phyloP scores from a whole-genome alignment of 2,113 vertebrate species.

The Symphodus melops region DNA sequence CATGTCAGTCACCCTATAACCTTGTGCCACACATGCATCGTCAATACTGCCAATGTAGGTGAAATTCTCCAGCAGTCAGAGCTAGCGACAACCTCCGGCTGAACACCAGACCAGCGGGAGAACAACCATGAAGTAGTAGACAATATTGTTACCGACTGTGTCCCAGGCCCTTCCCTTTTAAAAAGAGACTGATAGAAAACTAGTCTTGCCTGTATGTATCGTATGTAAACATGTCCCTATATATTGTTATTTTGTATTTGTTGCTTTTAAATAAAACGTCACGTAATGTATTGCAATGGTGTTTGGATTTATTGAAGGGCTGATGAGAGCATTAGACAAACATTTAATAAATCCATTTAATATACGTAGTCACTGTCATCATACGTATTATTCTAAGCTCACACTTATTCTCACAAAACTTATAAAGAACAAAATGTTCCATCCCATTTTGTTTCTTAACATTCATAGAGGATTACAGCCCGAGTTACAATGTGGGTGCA shows the following conservation, averaged over 20 bases:
- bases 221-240: slow-evolving; percentile 77
- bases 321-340: background rate
- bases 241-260: slow-evolving; percentile 85
- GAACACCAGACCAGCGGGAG: slow-evolving; percentile 68
- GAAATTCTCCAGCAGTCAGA: slow-evolving; percentile 58
- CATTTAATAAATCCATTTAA: slow-evolving; percentile 29
- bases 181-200: slow-evolving; percentile 71
- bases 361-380: background rate
- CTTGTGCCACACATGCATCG: slow-evolving; percentile 73
- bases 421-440: slow-evolving; percentile 40
- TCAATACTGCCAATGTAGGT: slow-evolving; percentile 75
- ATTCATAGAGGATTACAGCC: background rate
- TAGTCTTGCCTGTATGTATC: slow-evolving; percentile 80
- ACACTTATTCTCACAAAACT: slow-evolving; percentile 5
- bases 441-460: slow-evolving; percentile 4
- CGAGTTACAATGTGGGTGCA: slow-evolving; percentile 7
- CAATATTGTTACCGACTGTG: slow-evolving; percentile 62
- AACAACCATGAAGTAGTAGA: slow-evolving; percentile 56
- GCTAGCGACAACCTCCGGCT: slow-evolving; percentile 45
- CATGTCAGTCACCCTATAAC: slow-evolving; percentile 60
- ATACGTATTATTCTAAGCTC: background rate
- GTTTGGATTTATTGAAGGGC: slow-evolving; percentile 60
- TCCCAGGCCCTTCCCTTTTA: slow-evolving; percentile 61
- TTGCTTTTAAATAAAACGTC: slow-evolving; percentile 85
- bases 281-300: slow-evolving; percentile 77